Evolutionary conservation across 2,113 vertebrate species (phyloP).

Genomic region (Galbula dea): DNA sequence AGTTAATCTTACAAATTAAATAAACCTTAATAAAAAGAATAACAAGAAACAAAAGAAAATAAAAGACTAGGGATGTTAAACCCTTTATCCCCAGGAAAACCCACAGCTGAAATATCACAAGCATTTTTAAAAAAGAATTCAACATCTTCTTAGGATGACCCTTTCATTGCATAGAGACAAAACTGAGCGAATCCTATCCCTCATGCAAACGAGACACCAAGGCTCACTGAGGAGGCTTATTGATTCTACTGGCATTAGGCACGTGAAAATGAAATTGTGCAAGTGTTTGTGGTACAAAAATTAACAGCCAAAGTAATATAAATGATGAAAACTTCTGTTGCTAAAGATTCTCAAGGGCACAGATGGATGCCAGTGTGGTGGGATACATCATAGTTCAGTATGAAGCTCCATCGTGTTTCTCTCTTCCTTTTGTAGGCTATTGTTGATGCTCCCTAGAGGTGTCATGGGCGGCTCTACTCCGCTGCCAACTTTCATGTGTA

Average conservation of each 20-base stretch:
- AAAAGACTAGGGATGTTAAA: neutral
- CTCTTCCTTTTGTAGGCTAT: neutral
- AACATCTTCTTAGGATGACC: neutral
- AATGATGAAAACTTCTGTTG: neutral
- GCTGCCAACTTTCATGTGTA: neutral
- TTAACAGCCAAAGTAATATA: neutral
- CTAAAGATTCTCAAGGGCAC: neutral
- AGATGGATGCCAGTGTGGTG: neutral
- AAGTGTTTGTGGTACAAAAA: neutral
- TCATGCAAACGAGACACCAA: neutral
- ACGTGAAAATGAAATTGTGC: neutral
- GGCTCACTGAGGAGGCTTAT: neutral
- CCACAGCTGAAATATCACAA: neutral
- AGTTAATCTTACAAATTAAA: neutral
- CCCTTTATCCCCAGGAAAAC: neutral
- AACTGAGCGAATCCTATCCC: neutral
- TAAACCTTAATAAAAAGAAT: neutral
- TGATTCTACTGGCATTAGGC: neutral
- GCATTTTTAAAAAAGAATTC: neutral
- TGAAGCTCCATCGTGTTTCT: neutral
- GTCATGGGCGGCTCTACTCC: neutral
- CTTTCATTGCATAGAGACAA: neutral
- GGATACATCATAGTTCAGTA: neutral
- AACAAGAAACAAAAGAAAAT: neutral
- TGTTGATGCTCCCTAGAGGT: neutral